phyloP scores from a whole-genome alignment of 2,797 vertebrate genomes.

The Bovichtus diacanthus region DNA sequence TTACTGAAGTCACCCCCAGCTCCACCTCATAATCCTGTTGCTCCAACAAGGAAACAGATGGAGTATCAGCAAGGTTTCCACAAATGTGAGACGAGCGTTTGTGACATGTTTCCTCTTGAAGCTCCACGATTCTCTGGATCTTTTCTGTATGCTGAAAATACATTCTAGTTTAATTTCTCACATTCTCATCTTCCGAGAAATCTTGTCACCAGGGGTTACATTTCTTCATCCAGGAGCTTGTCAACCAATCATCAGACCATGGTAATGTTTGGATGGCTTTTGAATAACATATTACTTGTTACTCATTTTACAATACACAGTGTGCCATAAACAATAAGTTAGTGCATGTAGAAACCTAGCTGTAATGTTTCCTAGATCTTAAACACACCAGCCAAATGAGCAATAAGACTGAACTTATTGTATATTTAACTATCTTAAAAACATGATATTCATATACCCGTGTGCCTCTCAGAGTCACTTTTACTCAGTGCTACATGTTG shows the following conservation, averaged over 20 bases:
- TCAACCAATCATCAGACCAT: neutral
- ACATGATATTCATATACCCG: neutral
- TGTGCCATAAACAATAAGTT: constrained; percentile 9
- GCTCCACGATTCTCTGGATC: neutral
- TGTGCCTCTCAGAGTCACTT: constrained; percentile 12
- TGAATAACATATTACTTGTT: neutral
- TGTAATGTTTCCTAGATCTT: neutral
- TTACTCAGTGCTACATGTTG: constrained; percentile 46
- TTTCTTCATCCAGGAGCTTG: neutral
- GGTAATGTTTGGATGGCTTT: constrained; percentile 2
- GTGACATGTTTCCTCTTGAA: neutral
- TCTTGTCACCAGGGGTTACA: neutral
- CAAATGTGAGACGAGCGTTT: neutral
- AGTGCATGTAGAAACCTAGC: neutral
- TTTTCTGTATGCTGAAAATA: neutral
- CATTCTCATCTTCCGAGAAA: neutral
- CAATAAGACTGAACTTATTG: too few species aligned
- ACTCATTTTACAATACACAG: neutral
- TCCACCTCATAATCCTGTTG: constrained; percentile 27
- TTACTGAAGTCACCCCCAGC: constrained; percentile 17
- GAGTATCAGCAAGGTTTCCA: neutral
- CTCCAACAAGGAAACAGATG: constrained; percentile 17
- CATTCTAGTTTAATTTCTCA: neutral
- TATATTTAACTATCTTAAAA: too few species aligned
- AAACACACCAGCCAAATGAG: neutral